These are phyloP conservation scores for Drosophila trichaetosa DNA, from an alignment of 2,888 invertebrate species.

Conservation along the genomic window DNA sequence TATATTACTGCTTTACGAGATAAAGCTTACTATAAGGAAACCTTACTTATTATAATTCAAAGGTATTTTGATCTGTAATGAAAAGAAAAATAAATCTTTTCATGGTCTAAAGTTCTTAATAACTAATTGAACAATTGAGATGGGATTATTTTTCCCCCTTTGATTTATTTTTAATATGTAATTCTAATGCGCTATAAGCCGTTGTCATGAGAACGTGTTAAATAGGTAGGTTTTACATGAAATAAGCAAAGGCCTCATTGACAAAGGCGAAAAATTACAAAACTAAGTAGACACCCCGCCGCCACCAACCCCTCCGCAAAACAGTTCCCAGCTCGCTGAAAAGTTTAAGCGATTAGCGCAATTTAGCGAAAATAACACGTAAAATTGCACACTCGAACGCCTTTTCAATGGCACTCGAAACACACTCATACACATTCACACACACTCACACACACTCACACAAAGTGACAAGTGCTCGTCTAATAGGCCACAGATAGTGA, in stretches of 20 bases:
- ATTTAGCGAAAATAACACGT: conserved; percentile 79
- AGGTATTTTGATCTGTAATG: background rate
- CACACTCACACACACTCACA: conserved; percentile 1
- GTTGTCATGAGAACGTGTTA: conserved; percentile 60
- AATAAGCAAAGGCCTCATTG: conserved; percentile 34
- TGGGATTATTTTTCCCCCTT: background rate
- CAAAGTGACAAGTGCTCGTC: conserved; percentile 47
- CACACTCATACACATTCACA: conserved; percentile 13
- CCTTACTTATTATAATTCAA: background rate
- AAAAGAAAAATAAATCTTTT: background rate
- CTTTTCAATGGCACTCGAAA: conserved; percentile 74
- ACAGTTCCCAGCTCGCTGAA: conserved; percentile 40
- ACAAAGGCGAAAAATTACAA: conserved; percentile 46
- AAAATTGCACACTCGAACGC: conserved; percentile 79
- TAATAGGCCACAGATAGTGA: conserved; percentile 47
- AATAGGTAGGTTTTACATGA: conserved; percentile 32
- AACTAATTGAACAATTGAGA: conserved; percentile 2
- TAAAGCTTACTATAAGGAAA: background rate
- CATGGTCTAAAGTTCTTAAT: background rate
- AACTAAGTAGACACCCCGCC: conserved; percentile 24
- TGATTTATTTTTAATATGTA: conserved; percentile 26
- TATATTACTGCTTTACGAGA: background rate
- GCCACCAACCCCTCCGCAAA: background rate
- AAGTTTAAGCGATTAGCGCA: conserved; percentile 77
- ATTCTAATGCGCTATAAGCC: conserved; percentile 50